Evolutionary conservation across 2,888 invertebrate genomes (phyloP).

Genomic region (Nomada fabriciana): DNA sequence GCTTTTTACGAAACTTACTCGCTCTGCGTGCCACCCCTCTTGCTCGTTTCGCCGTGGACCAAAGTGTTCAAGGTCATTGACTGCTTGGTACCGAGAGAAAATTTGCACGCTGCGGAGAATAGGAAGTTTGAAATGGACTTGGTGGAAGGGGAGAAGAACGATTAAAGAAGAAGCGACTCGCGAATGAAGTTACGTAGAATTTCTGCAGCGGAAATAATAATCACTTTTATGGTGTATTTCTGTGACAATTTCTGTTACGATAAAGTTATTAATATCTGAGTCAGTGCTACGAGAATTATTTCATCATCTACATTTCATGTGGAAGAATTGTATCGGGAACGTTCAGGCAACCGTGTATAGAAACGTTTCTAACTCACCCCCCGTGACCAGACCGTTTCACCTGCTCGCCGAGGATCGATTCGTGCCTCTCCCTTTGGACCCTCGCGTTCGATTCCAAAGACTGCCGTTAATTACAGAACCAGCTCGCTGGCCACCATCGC

Average conservation of each 20-base stretch:
- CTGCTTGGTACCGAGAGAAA: conserved; percentile 21
- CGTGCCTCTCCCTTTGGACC: neutral
- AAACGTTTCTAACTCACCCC: neutral
- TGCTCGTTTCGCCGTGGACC: neutral
- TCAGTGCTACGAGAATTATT: too few species aligned
- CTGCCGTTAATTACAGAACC: conserved; percentile 49
- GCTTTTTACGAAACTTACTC: conserved; percentile 53
- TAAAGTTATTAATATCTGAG: too few species aligned
- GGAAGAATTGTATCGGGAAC: neutral
- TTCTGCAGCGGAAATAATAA: too few species aligned
- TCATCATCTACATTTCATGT: neutral
- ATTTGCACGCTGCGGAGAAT: neutral
- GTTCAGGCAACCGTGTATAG: neutral
- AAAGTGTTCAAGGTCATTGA: conserved; percentile 28
- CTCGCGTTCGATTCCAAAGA: conserved; percentile 31
- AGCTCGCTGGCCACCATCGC: conserved; percentile 15
- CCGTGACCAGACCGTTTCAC: neutral
- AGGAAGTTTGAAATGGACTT: neutral
- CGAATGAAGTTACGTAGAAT: neutral
- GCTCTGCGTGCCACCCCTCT: neutral
- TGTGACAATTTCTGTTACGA: too few species aligned
- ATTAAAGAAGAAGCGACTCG: neutral
- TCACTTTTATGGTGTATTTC: too few species aligned
- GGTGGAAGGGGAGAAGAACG: neutral
- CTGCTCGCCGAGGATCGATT: conserved; percentile 22